Conservation (phyloP, 2,888 invertebrate genomes). For the Chrysolina oricalcia region DNA sequence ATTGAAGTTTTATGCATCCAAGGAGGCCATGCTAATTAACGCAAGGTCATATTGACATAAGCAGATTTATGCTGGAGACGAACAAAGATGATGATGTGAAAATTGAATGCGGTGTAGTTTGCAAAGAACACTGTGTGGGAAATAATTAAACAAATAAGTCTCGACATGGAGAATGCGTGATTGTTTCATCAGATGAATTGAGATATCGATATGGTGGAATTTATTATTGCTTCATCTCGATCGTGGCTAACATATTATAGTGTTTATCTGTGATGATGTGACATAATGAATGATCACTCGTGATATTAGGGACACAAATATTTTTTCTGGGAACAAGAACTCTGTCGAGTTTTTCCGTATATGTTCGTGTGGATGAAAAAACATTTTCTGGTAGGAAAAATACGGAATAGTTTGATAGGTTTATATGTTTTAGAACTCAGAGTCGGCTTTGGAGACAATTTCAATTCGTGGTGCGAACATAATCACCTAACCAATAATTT, state of each 20-base stretch:
- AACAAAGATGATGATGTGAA: constrained; percentile 39
- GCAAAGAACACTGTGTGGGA: constrained; percentile 33
- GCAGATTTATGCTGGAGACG: constrained; percentile 41
- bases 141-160: constrained; percentile 42
- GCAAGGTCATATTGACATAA: constrained; percentile 42
- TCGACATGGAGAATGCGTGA: constrained; percentile 19
- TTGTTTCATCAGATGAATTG: constrained; percentile 11
- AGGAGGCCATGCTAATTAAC: constrained; percentile 48
- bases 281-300: background rate
- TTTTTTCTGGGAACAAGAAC: too few relatives aligned
- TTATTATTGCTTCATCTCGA: constrained; percentile 14
- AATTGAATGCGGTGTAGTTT: constrained; percentile 27
- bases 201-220: constrained; percentile 3
- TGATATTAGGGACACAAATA: too few relatives aligned
- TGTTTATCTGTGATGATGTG: background rate
- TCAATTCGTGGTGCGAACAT: too few relatives aligned
- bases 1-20: constrained; percentile 37
- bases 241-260: background rate
- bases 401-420: too few relatives aligned
- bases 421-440: too few relatives aligned
- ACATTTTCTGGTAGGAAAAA: too few relatives aligned
- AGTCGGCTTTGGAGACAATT: too few relatives aligned
- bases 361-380: too few relatives aligned
- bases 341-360: too few relatives aligned
- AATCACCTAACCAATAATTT: too few relatives aligned